Conservation (phyloP, 1,140 invertebrate species). For the Drosophila punjabiensis region DNA sequence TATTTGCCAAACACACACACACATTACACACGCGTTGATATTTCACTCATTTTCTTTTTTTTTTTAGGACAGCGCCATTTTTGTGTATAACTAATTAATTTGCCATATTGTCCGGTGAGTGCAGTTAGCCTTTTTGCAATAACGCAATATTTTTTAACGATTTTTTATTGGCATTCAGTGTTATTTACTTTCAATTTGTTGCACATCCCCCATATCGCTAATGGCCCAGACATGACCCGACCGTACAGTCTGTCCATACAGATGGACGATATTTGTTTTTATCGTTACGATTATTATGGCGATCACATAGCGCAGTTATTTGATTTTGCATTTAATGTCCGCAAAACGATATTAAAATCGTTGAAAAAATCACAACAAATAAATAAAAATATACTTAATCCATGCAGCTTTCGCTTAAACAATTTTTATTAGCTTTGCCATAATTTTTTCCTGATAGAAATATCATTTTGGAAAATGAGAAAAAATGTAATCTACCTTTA, state of each 20-base stretch:
- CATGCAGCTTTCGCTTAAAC: constrained; percentile 56
- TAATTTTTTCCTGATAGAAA: neutral
- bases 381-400: constrained; percentile 11
- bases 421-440: constrained; percentile 52
- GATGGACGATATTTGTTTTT: constrained; percentile 57
- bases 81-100: constrained; percentile 80
- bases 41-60: constrained; percentile 9
- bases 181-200: constrained; percentile 81
- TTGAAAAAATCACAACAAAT: constrained; percentile 26
- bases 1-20: constrained; percentile 53
- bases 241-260: constrained; percentile 29
- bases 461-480: neutral
- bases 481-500: neutral
- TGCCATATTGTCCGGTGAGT: constrained; percentile 69
- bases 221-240: constrained; percentile 69
- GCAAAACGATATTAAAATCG: constrained; percentile 26
- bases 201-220: constrained; percentile 69
- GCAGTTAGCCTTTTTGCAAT: constrained; percentile 69
- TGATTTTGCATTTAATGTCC: constrained; percentile 75
- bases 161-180: constrained; percentile 28
- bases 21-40: constrained; percentile 15
- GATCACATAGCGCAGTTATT: constrained; percentile 74
- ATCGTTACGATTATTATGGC: constrained; percentile 76
- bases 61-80: constrained; percentile 70
- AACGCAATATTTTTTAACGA: constrained; percentile 46